Evolutionary conservation across 2,888 invertebrate species (phyloP).

Genomic region (Coremacera marginata): DNA sequence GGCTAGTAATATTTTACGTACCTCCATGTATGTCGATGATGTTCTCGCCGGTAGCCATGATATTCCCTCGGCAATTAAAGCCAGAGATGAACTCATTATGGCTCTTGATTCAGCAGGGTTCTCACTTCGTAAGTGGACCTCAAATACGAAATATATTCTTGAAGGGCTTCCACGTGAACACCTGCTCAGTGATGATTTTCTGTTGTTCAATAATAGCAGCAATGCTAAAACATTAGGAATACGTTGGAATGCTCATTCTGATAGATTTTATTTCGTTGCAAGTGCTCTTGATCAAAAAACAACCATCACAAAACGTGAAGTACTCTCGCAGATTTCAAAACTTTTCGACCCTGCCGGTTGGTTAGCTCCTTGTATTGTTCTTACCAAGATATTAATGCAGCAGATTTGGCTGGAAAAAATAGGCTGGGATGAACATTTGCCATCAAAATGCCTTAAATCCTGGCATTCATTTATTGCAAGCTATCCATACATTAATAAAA

Average conservation of each 20-base stretch:
- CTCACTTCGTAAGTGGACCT: conserved; percentile 29
- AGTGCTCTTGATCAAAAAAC: not conserved
- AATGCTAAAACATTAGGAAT: conserved; percentile 39
- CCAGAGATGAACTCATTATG: conserved; percentile 22
- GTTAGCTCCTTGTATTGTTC: conserved; percentile 7
- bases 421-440: not conserved
- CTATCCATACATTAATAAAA: conserved; percentile 21
- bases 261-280: conserved; percentile 25
- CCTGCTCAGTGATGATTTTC: conserved; percentile 22
- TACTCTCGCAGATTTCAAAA: conserved; percentile 17
- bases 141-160: conserved; percentile 12
- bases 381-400: conserved; percentile 20
- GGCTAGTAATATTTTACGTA: too few species aligned
- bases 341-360: conserved; percentile 24
- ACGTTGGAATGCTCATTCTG: conserved; percentile 39
- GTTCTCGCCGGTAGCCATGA: conserved; percentile 38
- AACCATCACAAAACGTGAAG: conserved; percentile 33
- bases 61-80: conserved; percentile 19
- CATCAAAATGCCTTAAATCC: too few species aligned
- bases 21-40: conserved; percentile 45
- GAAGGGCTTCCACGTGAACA: conserved; percentile 20
- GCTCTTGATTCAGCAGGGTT: conserved; percentile 36
- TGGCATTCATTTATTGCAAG: not conserved
- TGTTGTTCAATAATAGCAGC: conserved; percentile 32
- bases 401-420: conserved; percentile 10